Conservation (phyloP, 2,113 vertebrate genomes). For the Pitta sordida region DNA sequence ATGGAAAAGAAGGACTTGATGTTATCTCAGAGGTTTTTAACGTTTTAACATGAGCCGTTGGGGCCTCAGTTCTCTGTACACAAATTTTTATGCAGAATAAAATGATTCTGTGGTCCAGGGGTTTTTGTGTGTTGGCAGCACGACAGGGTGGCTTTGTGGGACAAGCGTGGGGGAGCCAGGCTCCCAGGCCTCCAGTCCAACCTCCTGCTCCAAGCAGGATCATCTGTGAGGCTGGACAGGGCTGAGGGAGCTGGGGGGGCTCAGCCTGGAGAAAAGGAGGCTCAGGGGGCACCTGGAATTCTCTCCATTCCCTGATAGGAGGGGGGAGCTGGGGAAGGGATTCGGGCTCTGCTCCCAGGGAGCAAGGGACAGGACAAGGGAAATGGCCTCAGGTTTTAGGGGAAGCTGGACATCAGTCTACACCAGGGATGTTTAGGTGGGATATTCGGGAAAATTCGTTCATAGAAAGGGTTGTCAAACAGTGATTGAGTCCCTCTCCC, state of each 20-base stretch:
- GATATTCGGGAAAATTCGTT: not conserved
- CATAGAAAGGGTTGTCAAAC: not conserved
- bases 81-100: accelerated
- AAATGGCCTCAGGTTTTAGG: accelerated
- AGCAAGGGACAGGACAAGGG: not conserved
- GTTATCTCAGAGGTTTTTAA: not conserved
- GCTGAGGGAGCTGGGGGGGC: not conserved
- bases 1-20: not conserved
- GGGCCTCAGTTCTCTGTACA: not conserved
- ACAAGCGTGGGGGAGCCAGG: not conserved
- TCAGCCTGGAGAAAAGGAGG: not conserved
- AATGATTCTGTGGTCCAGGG: accelerated
- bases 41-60: no score
- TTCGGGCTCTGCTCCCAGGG: accelerated
- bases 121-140: not conserved
- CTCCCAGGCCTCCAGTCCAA: not conserved
- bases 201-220: not conserved
- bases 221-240: not conserved
- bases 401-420: no score
- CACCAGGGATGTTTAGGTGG: no score
- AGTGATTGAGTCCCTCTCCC: no score
- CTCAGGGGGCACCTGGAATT: not conserved
- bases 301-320: not conserved
- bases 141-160: not conserved
- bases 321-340: accelerated